Conservation (phyloP, 2,888 invertebrate genomes). For the Endotricha flammealis region DNA sequence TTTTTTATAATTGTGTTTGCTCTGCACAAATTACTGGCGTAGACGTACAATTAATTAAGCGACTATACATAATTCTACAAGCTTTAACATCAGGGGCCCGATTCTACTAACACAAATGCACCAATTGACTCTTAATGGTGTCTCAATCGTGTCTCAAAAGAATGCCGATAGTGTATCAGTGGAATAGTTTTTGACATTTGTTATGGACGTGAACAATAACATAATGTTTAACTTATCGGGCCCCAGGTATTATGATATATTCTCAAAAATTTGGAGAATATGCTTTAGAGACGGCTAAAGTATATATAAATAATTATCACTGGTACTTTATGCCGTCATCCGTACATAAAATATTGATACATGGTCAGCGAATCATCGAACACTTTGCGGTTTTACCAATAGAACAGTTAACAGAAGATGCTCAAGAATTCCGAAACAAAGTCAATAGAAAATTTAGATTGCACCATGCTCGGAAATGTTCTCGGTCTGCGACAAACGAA, state of each 20-base stretch:
- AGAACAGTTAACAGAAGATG: no score
- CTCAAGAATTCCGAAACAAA: slow-evolving; percentile 11
- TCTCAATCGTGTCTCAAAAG: no score
- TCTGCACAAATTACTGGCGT: slow-evolving; percentile 10
- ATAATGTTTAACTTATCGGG: no score
- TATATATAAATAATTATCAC: slow-evolving; percentile 3
- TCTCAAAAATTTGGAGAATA: slow-evolving; percentile 11
- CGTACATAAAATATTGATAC: slow-evolving; percentile 11
- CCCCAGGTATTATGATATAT: slow-evolving; percentile 6
- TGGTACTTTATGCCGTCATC: slow-evolving; percentile 10
- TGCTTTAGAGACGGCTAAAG: slow-evolving; percentile 6
- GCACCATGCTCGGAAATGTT: slow-evolving; percentile 11
- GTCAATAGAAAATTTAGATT: slow-evolving; percentile 8
- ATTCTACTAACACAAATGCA: no score
- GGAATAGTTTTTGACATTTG: no score
- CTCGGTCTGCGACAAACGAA: slow-evolving; percentile 8
- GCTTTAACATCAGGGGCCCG: slow-evolving; percentile 8
- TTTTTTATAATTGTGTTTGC: no score
- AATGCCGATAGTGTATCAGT: no score
- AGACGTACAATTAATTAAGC: slow-evolving; percentile 6
- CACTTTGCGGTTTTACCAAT: no score
- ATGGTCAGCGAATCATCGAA: no score
- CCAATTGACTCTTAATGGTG: no score
- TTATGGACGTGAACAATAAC: no score
- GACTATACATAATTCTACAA: slow-evolving; percentile 11